phyloP scores from a whole-genome alignment of 2,888 invertebrate species.

The Tricholauxania praeusta region DNA sequence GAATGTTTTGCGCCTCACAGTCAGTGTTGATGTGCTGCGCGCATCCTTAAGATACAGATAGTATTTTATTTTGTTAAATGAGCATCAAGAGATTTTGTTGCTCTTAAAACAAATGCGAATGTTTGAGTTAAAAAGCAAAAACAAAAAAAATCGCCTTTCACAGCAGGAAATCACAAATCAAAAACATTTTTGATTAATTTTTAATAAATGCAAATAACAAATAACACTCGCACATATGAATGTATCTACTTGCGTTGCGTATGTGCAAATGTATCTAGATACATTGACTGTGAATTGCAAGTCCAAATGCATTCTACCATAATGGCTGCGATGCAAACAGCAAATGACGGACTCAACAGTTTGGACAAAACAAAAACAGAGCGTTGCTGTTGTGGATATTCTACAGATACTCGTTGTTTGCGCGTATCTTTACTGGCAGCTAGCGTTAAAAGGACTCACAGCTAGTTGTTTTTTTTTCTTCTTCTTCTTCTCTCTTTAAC shows the following conservation, averaged over 20 bases:
- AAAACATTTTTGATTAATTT: slow-evolving; percentile 64
- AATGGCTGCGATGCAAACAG: no score
- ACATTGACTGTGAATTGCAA: not conserved
- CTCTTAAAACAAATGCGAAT: slow-evolving; percentile 15
- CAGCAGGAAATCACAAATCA: slow-evolving; percentile 66
- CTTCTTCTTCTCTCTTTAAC: not conserved
- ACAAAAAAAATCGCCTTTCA: slow-evolving; percentile 46
- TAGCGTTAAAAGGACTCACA: no score
- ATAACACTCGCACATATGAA: slow-evolving; percentile 21
- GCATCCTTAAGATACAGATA: no score
- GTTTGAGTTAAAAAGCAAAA: not conserved
- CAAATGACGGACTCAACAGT: no score
- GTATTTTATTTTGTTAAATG: no score
- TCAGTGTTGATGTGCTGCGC: not conserved
- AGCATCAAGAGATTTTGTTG: no score
- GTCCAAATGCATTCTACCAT: no score
- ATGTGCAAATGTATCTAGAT: not conserved
- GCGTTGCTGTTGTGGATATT: no score
- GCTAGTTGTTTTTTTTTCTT: not conserved
- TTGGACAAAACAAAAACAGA: no score
- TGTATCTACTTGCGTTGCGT: not conserved
- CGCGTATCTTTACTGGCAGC: no score
- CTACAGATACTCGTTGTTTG: no score
- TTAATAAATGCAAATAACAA: slow-evolving; percentile 54
- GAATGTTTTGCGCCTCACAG: not conserved